Evolutionary conservation across 2,113 vertebrate genomes (phyloP), one percentile per base, ranked within the genome.

Genomic region (Girardinichthys multiradiatus): DNA sequence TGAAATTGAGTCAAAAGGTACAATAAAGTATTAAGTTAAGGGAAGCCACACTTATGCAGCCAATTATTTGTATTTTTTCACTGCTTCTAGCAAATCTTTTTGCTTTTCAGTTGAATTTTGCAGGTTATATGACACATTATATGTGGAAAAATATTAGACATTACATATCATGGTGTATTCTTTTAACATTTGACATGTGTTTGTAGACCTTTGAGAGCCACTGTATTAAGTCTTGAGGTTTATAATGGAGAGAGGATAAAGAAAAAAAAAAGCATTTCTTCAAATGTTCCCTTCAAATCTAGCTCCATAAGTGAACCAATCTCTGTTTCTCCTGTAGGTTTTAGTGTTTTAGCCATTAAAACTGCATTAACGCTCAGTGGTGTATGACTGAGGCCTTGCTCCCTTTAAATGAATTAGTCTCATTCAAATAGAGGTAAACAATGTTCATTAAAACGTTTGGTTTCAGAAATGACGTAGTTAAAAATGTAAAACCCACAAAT

Each of bases 301-400:
- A 26, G 70, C 60, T 72, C 29, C 60, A 37, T 54, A 64, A 17
- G 60, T 57, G 60, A 54, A 31, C 27, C 29, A 26, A 54, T 30
- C 17, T n/a, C 59, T 13, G 24, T 12, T 64, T 24, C 13, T 26
- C 15, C 15, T 12, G 4, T 14, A 1, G 11, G 7, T 39, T 27
- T 35, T 37, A 37, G 35, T 30, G 26, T 14, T 35, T 54, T n/a
- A n/a, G 24, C 10, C 7, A n/a, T 54, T 54, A 24, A 11, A 54
- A 21, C 48, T 54, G 21, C 21, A 7, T 54, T 21, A 24, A 54
- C 24, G 24, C 5, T 54, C 48, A 24, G 48, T 21, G 21, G 48
- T 54, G 7, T 19, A 45, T 45, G 24, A 54, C 24, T 54, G 21
- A 54, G 21, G 48, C 21, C 24, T 45, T 54, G 21, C 48, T 7